Base-by-base conservation (phyloP, 92 coral and sea anemone species). In the Zoanthus gigantus region DNA sequence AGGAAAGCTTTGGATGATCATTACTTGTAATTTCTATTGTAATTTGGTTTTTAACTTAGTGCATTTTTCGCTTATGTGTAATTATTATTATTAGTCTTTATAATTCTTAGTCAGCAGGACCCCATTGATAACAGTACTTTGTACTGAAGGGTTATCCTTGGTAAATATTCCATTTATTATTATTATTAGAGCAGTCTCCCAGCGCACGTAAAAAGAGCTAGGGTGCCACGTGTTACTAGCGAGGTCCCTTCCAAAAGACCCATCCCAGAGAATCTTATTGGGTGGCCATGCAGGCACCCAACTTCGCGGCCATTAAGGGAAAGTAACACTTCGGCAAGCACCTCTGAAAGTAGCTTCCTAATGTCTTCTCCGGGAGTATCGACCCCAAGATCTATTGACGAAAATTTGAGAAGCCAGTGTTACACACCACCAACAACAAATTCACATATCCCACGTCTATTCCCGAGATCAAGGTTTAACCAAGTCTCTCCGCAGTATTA, bases 251-350 rank as follows among this genome's bases (percentile, higher is more conserved):
- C 23, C 23, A 23, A 23, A 23, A 23, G 23, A 23, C 23, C 23
- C 23, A 23, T 23, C 23, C 23, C 23, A 68, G 73, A 68, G 34
- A 67, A 82, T 54, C 56, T 34, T n/a, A 44, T 88, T 30, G 34
- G 53, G 29, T 88, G 88, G 88, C 88, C 91, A 71, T 71, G 61
- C 15, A 72, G 91, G 71, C 66, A 68, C 7, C 30, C 79, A 45
- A 78, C 86, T 34, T 50, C 44, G 37, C 52, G 7, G 68, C 67
- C 16, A 60, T n/a, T 60, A 23, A 23, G 23, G 48, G 15, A 14
- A n/a, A 10, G 0, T 0, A 53, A 31, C 29, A 23, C 8, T 15
- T 23, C 47, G 4, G 17, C n/a, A 30, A 77, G 67, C 65, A 28
- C 37, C 9, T 18, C 57, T 3, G 46, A 77, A 48, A 32, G 46